Evolutionary conservation across 2,113 vertebrate genomes (phyloP).

Genomic region (Pelodiscus sinensis): DNA sequence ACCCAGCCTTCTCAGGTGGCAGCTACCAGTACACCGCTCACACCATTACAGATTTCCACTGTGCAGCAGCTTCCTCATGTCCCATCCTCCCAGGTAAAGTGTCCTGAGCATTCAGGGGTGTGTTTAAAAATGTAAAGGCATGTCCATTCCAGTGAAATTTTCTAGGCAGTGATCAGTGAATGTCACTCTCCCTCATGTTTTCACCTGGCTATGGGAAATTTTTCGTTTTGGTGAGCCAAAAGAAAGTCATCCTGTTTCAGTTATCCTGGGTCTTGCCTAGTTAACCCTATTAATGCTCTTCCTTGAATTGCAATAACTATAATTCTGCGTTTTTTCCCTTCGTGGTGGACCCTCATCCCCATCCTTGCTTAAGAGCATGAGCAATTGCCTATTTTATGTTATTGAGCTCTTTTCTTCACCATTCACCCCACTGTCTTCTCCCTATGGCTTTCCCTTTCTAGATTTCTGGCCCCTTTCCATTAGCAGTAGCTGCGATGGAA

Average conservation of each 20-base stretch:
- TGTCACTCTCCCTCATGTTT: not conserved
- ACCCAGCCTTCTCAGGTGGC: conserved; percentile 75
- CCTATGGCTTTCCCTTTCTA: accelerated
- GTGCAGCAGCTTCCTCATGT: conserved; percentile 72
- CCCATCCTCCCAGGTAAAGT: conserved; percentile 84
- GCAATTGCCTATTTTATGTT: not conserved
- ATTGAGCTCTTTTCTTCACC: not conserved
- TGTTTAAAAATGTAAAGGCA: not conserved
- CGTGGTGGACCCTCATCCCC: not conserved
- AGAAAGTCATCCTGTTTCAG: not conserved
- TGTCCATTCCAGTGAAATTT: accelerated
- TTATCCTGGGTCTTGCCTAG: not conserved
- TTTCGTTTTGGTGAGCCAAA: not conserved
- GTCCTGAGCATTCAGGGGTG: accelerated
- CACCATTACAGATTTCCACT: conserved; percentile 86
- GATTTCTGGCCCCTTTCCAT: not conserved
- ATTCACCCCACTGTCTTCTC: accelerated
- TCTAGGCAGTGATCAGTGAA: not conserved
- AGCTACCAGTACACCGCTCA: conserved; percentile 68
- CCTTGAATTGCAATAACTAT: not conserved
- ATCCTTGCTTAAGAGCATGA: conserved; percentile 13
- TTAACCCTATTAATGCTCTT: not conserved
- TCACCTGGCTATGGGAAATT: not conserved
- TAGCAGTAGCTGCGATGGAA: not conserved
- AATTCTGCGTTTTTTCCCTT: not conserved